Conservation (phyloP, 2,113 vertebrate species). For the Trichechus manatus region DNA sequence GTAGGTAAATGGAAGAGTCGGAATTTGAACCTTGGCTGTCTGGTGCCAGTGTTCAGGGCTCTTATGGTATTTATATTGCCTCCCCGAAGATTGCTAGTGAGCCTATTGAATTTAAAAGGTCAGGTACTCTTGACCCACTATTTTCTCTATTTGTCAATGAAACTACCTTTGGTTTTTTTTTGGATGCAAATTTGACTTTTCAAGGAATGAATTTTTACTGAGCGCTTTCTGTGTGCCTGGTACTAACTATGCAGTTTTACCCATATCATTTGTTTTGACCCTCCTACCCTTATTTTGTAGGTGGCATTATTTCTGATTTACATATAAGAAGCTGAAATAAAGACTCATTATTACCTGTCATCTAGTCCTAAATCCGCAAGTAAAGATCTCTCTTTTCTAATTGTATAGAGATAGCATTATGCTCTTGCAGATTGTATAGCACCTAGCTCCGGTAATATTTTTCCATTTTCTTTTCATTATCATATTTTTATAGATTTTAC, state of each 20-base stretch:
- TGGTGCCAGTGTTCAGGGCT: background rate
- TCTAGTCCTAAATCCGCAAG: background rate
- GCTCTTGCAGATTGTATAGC: no score
- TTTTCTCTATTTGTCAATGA: background rate
- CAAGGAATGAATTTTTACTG: slow-evolving; percentile 7
- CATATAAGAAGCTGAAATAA: slow-evolving; percentile 31
- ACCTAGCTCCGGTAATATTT: no score
- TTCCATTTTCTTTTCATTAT: slow-evolving; percentile 37
- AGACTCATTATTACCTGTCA: background rate
- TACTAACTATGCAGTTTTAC: slow-evolving; percentile 27
- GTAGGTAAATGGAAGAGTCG: background rate
- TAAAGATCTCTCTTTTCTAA: background rate
- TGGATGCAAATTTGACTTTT: background rate
- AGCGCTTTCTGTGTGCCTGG: slow-evolving; percentile 34
- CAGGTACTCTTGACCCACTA: background rate
- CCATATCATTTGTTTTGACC: background rate
- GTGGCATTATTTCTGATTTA: background rate
- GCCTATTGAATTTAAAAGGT: background rate
- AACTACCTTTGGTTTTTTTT: background rate
- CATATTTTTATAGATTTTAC: background rate
- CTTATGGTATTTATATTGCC: background rate
- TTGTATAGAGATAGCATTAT: no score
- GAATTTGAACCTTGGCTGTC: background rate
- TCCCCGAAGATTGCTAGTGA: background rate
- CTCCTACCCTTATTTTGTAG: background rate